These are phyloP conservation scores for Euclidia mi DNA, from an alignment of 2,888 invertebrate species.

Conservation along the genomic window DNA sequence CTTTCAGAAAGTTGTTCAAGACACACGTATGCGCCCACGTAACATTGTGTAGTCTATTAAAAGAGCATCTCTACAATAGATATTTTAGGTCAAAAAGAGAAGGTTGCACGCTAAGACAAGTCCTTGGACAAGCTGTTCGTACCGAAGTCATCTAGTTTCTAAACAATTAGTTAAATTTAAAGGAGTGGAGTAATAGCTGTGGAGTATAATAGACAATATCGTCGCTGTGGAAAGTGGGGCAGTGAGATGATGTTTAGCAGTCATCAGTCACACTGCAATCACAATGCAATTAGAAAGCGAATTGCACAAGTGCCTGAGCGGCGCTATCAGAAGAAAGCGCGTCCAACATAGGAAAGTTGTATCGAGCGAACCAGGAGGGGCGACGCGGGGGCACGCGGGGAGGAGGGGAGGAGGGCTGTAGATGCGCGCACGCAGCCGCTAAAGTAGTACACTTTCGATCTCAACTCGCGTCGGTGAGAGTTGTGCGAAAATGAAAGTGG, in stretches of 20 bases:
- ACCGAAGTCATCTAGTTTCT: conserved; percentile 40
- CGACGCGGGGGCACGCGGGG: conserved; percentile 33
- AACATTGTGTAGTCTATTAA: too few relatives aligned
- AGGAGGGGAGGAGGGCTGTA: too few relatives aligned
- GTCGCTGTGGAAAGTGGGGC: conserved; percentile 76
- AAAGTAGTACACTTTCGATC: conserved; percentile 90
- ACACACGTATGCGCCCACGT: neutral
- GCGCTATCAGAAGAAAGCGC: conserved; percentile 85
- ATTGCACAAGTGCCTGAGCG: conserved; percentile 81
- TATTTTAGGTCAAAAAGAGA: neutral
- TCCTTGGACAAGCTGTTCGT: conserved; percentile 2
- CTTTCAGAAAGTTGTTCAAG: neutral
- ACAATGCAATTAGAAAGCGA: conserved; percentile 89
- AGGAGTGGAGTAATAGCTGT: conserved; percentile 43
- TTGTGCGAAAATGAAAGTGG: conserved; percentile 91
- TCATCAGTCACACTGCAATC: conserved; percentile 80
- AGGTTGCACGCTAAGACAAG: neutral
- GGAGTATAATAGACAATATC: conserved; percentile 58
- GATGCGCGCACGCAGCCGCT: conserved; percentile 84
- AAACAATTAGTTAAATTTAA: conserved; percentile 41
- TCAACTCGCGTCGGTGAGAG: conserved; percentile 87
- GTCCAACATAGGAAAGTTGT: conserved; percentile 85
- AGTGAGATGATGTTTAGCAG: conserved; percentile 78
- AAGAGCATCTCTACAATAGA: neutral
- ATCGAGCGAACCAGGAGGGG: conserved; percentile 54